Percentiles rank a stretch among this genome's conserved stretches.
Conservation (phyloP, 2,113 vertebrate species). For the Hylia prasina region DNA sequence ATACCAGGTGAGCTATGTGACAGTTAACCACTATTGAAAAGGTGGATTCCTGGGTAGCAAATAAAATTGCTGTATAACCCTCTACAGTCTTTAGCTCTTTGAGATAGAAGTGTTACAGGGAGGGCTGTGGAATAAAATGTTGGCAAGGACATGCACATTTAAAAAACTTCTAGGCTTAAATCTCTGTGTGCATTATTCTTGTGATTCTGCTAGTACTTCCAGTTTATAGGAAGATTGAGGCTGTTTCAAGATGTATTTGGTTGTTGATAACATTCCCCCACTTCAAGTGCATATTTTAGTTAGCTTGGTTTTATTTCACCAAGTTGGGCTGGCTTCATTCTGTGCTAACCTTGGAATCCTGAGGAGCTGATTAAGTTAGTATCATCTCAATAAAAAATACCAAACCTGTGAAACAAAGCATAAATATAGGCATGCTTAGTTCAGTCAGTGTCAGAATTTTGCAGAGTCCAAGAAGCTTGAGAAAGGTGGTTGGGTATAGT, state of each 20-base stretch:
- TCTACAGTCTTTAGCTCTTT: background rate
- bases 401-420: background rate
- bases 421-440: background rate
- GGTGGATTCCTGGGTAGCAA: background rate
- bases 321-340: background rate
- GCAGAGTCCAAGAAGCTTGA: background rate
- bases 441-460: background rate
- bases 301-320: background rate
- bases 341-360: background rate
- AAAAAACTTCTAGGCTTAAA: background rate
- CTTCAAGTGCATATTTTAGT: background rate
- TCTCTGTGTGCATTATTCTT: background rate
- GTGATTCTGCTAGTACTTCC: background rate
- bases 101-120: background rate
- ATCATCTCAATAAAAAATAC: background rate
- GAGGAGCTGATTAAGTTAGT: background rate
- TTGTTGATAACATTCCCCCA: background rate
- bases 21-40: background rate
- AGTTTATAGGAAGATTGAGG: background rate
- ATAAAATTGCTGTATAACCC: background rate
- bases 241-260: background rate
- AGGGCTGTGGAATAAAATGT: background rate
- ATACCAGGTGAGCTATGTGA: background rate
- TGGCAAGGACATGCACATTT: fast-evolving
- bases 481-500: background rate